Evolutionary conservation across 2,113 vertebrate genomes (phyloP), one percentile per base, ranked within the genome.

Genomic region (Barbus barbus): DNA sequence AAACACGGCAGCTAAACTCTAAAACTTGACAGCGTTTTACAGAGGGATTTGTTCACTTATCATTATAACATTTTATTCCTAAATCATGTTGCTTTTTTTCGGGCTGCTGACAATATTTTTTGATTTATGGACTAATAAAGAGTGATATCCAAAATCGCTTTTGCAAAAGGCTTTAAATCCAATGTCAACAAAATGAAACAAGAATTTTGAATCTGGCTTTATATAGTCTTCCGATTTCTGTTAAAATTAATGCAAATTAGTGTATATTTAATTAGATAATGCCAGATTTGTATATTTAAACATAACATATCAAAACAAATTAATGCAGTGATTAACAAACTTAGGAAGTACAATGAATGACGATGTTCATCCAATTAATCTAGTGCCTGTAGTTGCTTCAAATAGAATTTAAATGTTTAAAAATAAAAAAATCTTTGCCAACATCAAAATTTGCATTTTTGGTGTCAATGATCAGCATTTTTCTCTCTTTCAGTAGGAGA

Each of bases 401-500:
- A 33, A 31, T n/a, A n/a, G n/a, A n/a, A n/a, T n/a, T 4, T 1
- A 12, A 61, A 28, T 26, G 8, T 56, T 1, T 14, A 46, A 46
- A 46, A 46, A 46, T 46, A 46, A 14, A 53, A 38, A 60, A 12
- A 11, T 24, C 3, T 41, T 41, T 41, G 41, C 41, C 9, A 44
- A 12, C 41, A 44, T 44, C 41, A 44, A 44, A 44, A 12, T 44
- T 16, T 16, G 0, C 2, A 63, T 31, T 31, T 31, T 63, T 63
- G 61, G 13, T 63, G 6, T 31, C 13, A 65, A 14, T 44, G 41
- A 77, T 83, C 65, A 65, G 51, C 36, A 63, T 46, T 53, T 73
- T 81, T 31, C 69, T 31, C 69, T 75, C 60, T 71, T 44, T 71
- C 58, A 20, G 58, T 60, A 31, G 33, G 22, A 48, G 46, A 65